Base-by-base conservation (phyloP, 1,140 invertebrate genomes). In the Nasonia giraulti region DNA sequence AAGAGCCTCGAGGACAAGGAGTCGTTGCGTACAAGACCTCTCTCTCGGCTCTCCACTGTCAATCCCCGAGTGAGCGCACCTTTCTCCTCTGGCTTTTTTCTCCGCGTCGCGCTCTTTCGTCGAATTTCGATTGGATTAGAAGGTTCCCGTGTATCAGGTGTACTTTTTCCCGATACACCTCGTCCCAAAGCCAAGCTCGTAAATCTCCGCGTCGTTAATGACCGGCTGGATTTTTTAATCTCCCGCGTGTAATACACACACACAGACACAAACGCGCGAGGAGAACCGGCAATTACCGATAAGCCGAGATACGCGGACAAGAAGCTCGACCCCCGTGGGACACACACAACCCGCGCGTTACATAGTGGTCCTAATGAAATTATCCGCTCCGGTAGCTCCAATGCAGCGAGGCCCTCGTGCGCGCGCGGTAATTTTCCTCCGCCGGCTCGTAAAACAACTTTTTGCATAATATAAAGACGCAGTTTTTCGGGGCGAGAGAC, bases 321-420 rank as follows among this genome's bases (percentile, higher is more conserved):
- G 27, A 81, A 23, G 50, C 7, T n/a, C 6, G 44, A 55, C 27
- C 73, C 66, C 76, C 66, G 55, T 80, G 78, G 78, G 62, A 68
- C 78, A 69, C 17, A 68, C 75, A n/a, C 1, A 27, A 27, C 47
- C n/a, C 73, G 2, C 27, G 27, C 27, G 27, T 27, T 27, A 27
- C 27, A 27, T 6, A 20, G 44, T 11, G 11, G 5, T 74, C 31
- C 90, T 91, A 92, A 93, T 92, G 91, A 92, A 92, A 92, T 92
- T 92, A 92, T 93, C 91, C 90, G 91, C 89, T 92, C 87, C 87
- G 89, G 88, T 89, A 91, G 89, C 87, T 88, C 89, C 89, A 91
- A 91, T 89, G 91, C 88, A 90, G 89, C 87, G 87, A 27, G 27
- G 27, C 27, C 1, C 86, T 87, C 87, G 27, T 3, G 33, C 33